Evolutionary conservation across 1,140 invertebrate species (phyloP), one percentile per base, ranked within the genome.

Genomic region (Drosophila nannoptera): DNA sequence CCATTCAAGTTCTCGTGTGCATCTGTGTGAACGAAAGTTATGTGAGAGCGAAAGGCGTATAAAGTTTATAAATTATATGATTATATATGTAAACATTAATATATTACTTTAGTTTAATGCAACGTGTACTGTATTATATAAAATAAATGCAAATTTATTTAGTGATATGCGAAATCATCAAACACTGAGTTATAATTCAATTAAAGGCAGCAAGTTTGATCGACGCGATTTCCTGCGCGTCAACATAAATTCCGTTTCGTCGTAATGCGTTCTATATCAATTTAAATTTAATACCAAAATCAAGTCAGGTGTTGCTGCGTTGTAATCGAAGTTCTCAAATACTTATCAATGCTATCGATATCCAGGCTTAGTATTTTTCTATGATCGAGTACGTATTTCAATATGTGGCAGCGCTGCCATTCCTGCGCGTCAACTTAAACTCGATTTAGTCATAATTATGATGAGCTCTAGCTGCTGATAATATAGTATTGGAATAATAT

Each of bases 101-200:
- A 83, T 83, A 75, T 80, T 84, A 71, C 87, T 77, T 82, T 86
- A 86, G 81, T 86, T 86, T 86, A 86, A 82, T 68, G 82, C 78
- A 86, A 86, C 69, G 73, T 84, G 81, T 84, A 86, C 70, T 84
- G 81, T 86, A 84, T 81, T 86, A 84, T 81, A 84, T 77, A 75
- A 86, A 84, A 84, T 84, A 84, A 86, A 84, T 84, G 80, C 80
- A 84, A 84, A 73, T 80, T 86, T 84, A 80, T 77, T 84, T 84
- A 84, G 80, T 84, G 76, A 84, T 84, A 83, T 68, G 56, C 62
- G 50, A 59, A 60, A 29, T 9, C 45, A 11, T 5, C 22, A 29
- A 46, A 46, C 22, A 3, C 22, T 22, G 22, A 22, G 22, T 22
- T 22, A 22, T 22, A 22, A 22, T 22, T n/a, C n/a, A n/a, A n/a